A percentile compares a stretch with the other conserved stretches of the same genome.
Conservation (phyloP, 2,113 vertebrate species). For the Rattus rattus region DNA sequence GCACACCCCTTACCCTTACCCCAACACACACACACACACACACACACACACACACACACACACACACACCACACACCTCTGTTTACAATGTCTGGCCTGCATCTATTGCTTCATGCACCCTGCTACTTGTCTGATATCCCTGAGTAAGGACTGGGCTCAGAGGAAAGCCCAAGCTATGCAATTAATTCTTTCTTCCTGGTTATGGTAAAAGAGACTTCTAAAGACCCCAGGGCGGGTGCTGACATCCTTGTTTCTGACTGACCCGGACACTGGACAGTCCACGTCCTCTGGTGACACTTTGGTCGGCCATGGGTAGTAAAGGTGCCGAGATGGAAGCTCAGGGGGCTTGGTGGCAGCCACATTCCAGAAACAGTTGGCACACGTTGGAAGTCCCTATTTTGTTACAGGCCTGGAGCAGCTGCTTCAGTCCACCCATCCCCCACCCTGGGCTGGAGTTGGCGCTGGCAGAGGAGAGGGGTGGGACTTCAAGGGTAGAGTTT, state of each 20-base stretch:
- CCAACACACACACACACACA: not conserved
- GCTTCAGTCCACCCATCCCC: not conserved
- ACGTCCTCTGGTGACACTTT: not conserved
- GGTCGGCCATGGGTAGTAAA: not conserved
- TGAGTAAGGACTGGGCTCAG: accelerated
- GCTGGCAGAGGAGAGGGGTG: accelerated
- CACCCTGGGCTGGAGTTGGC: not conserved
- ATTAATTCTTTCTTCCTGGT: accelerated
- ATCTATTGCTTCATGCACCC: not conserved
- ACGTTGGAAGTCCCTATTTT: not conserved
- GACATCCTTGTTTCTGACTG: not conserved
- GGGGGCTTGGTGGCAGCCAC: not conserved
- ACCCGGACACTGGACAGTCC: not conserved
- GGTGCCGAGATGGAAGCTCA: accelerated
- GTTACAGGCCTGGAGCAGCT: not conserved
- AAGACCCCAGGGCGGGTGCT: accelerated
- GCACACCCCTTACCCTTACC: not conserved
- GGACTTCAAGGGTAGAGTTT: not conserved
- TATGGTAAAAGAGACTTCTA: not conserved
- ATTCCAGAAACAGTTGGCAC: not conserved
- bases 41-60: no score
- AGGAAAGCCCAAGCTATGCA: accelerated
- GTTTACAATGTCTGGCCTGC: not conserved
- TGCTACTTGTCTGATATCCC: accelerated
- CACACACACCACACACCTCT: not conserved